Evolutionary conservation across 2,888 invertebrate genomes (phyloP).

Genomic region (Thyatira batis): DNA sequence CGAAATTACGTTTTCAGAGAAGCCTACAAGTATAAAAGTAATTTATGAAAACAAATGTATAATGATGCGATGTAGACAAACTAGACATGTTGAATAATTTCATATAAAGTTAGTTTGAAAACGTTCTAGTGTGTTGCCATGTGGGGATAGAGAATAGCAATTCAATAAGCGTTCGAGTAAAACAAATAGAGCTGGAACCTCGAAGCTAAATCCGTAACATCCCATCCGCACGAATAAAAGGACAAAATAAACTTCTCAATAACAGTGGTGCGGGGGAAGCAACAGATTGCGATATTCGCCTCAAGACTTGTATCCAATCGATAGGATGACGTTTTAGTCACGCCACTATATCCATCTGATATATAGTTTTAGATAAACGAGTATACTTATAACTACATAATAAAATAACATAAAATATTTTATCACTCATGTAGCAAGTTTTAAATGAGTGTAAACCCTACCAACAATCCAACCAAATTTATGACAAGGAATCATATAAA

Average conservation of each 20-base stretch:
- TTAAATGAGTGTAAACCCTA: too few relatives aligned
- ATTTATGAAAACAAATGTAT: too few relatives aligned
- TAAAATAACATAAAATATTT: too few relatives aligned
- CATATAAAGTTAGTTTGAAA: background rate
- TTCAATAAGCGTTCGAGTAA: constrained; percentile 35
- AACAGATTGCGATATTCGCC: constrained; percentile 29
- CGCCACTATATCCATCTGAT: background rate
- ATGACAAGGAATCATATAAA: too few relatives aligned
- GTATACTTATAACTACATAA: too few relatives aligned
- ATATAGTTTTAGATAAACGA: too few relatives aligned
- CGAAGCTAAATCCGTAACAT: constrained; percentile 29
- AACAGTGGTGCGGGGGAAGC: constrained; percentile 35
- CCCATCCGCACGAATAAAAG: constrained; percentile 41
- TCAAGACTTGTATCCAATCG: constrained; percentile 7
- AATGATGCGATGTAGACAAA: too few relatives aligned
- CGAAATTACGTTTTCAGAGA: too few relatives aligned
- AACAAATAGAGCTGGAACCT: constrained; percentile 31
- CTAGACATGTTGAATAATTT: too few relatives aligned
- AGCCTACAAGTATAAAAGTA: too few relatives aligned
- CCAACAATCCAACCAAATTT: too few relatives aligned
- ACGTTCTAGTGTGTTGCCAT: background rate
- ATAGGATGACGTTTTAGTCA: background rate
- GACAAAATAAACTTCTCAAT: constrained; percentile 49
- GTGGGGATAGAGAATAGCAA: constrained; percentile 13
- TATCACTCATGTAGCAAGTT: too few relatives aligned